Conservation (phyloP, 2,888 invertebrate genomes). For the Cheiracanthium punctorium region DNA sequence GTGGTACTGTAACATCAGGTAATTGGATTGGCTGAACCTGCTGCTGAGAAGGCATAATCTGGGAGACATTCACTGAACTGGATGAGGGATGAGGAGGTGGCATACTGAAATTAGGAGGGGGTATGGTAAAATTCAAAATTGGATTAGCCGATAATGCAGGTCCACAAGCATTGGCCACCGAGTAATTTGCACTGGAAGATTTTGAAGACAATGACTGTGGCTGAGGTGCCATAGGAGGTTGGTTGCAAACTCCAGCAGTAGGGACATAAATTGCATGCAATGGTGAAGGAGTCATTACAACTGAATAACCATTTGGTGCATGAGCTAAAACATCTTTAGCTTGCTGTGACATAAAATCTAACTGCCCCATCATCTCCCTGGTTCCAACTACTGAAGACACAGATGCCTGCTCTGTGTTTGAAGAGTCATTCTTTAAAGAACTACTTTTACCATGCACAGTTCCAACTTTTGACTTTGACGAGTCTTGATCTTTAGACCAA, state of each 20-base stretch:
- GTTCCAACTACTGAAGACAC: slow-evolving; percentile 10
- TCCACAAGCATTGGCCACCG: slow-evolving; percentile 53
- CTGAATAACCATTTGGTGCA: slow-evolving; percentile 68
- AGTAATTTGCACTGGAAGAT: slow-evolving; percentile 42
- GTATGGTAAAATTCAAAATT: slow-evolving; percentile 61
- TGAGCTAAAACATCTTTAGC: slow-evolving; percentile 66
- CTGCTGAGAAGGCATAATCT: slow-evolving; percentile 48
- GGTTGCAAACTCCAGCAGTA: slow-evolving; percentile 55
- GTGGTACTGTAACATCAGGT: slow-evolving; percentile 67
- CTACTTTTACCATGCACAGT: slow-evolving; percentile 24
- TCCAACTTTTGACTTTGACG: slow-evolving; percentile 18
- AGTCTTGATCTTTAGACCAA: slow-evolving; percentile 56
- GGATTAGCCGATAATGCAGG: slow-evolving; percentile 54
- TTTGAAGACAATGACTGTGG: slow-evolving; percentile 44
- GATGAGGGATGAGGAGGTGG: slow-evolving; percentile 66
- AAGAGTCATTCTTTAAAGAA: slow-evolving; percentile 40
- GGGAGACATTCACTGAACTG: slow-evolving; percentile 45
- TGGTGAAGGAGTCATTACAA: slow-evolving; percentile 67
- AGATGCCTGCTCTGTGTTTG: slow-evolving; percentile 31
- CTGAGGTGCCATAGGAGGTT: slow-evolving; percentile 44
- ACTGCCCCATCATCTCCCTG: slow-evolving; percentile 50
- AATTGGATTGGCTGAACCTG: slow-evolving; percentile 57
- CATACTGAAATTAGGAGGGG: slow-evolving; percentile 68
- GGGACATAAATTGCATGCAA: slow-evolving; percentile 66
- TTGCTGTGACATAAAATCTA: slow-evolving; percentile 61